Conservation (phyloP, 2,888 invertebrate species). For the Sinodicranocentrus sp. region DNA sequence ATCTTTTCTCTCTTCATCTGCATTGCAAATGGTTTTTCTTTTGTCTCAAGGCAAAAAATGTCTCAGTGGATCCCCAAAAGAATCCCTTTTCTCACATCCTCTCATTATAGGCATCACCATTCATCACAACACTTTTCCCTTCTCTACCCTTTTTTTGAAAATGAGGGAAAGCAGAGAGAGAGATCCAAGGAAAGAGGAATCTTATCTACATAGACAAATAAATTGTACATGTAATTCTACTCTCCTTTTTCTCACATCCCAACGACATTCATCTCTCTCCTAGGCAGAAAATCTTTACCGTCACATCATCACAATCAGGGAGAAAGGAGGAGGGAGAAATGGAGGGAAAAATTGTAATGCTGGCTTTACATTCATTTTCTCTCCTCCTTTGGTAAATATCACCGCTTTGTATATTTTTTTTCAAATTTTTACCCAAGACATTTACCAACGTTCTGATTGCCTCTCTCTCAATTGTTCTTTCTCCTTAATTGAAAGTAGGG, state of each 20-base stretch:
- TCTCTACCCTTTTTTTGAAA: background rate
- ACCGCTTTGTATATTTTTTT: too few relatives aligned
- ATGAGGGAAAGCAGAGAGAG: too few relatives aligned
- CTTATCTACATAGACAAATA: slow-evolving; percentile 23
- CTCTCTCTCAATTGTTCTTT: too few relatives aligned
- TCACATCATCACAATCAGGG: background rate
- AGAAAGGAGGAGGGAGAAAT: background rate
- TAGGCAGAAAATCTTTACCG: background rate
- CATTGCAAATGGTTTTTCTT: slow-evolving; percentile 76
- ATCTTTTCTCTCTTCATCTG: slow-evolving; percentile 74
- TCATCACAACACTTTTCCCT: slow-evolving; percentile 71
- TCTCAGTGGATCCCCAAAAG: slow-evolving; percentile 72
- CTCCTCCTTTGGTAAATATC: too few relatives aligned
- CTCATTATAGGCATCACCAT: slow-evolving; percentile 75
- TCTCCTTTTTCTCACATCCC: slow-evolving; percentile 6
- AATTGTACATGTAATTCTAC: slow-evolving; percentile 34
- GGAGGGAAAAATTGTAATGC: background rate
- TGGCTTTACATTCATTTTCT: background rate
- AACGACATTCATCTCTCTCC: background rate
- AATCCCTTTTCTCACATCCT: slow-evolving; percentile 75
- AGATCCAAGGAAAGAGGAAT: background rate
- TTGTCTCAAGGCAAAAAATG: slow-evolving; percentile 75
- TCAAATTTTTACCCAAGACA: background rate
- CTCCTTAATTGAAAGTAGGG: too few relatives aligned
- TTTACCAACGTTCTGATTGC: too few relatives aligned